Evolutionary conservation across 2,797 vertebrate species (phyloP).

Genomic region (Crenuchus spilurus): DNA sequence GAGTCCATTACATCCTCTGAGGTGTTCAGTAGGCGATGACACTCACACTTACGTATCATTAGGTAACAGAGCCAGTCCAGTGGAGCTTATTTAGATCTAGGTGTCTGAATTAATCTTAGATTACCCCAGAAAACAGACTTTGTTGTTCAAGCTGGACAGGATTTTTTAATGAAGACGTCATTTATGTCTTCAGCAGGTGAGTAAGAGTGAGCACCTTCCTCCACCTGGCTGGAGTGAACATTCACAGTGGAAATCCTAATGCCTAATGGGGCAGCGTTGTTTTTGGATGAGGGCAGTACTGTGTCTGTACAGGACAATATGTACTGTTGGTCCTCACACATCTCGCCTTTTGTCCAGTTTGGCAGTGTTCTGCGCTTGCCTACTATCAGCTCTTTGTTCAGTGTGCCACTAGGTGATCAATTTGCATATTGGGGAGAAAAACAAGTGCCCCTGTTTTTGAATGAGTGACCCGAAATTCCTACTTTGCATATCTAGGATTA

Average conservation of each 20-base stretch:
- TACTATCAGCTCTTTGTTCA: conserved; percentile 74
- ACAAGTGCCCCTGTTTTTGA: conserved; percentile 49
- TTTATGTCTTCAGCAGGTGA: neutral
- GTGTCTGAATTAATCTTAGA: conserved; percentile 48
- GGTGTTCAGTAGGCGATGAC: neutral
- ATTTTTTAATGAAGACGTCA: conserved; percentile 52
- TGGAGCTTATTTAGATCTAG: conserved; percentile 38
- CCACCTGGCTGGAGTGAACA: neutral
- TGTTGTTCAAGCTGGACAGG: conserved; percentile 17
- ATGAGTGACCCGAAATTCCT: conserved; percentile 48
- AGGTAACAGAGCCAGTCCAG: conserved; percentile 38
- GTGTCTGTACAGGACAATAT: neutral
- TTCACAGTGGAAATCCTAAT: neutral
- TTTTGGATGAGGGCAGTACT: neutral
- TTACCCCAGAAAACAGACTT: conserved; percentile 56
- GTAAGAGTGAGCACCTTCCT: neutral
- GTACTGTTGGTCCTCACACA: neutral
- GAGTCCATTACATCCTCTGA: neutral
- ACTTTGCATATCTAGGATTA: conserved; percentile 57
- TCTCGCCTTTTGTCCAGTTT: neutral
- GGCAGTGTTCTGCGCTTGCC: conserved; percentile 63
- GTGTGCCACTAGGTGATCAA: conserved; percentile 36
- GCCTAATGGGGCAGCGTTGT: neutral
- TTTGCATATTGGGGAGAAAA: conserved; percentile 62
- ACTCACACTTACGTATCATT: conserved; percentile 33